A percentile compares a stretch with the other conserved stretches of the same genome.
Conservation (phyloP, 2,888 invertebrate genomes). For the Agriopis aurantiaria region DNA sequence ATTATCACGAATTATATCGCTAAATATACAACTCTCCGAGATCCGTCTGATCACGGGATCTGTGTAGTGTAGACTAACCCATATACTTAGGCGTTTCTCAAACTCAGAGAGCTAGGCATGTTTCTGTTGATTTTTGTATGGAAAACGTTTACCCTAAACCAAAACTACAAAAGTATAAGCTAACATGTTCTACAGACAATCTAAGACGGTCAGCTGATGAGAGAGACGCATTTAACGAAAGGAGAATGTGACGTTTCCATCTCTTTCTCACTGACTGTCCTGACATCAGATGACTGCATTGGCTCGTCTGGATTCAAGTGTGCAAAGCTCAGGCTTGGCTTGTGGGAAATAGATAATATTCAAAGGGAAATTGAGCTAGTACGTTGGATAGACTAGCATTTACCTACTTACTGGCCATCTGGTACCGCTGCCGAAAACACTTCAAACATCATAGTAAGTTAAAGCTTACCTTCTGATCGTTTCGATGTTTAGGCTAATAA, state of each 20-base stretch:
- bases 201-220: background rate
- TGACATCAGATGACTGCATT: background rate
- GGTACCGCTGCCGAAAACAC: background rate
- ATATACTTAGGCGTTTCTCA: too few species aligned
- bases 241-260: background rate
- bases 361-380: constrained; percentile 32
- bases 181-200: background rate
- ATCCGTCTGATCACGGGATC: too few species aligned
- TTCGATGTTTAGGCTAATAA: too few species aligned
- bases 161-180: constrained; percentile 2
- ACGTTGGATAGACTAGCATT: constrained; percentile 1
- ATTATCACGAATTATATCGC: too few species aligned
- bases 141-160: background rate
- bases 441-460: background rate
- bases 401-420: constrained; percentile 4
- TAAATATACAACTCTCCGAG: too few species aligned
- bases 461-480: too few species aligned
- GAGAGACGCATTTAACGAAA: background rate
- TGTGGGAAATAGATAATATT: constrained; percentile 37
- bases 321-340: constrained; percentile 60
- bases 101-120: too few species aligned
- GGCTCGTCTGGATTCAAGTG: constrained; percentile 31
- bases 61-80: too few species aligned
- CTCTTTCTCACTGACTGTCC: background rate
- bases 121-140: too few species aligned